Percentiles rank a stretch among this genome's conserved stretches.
Conservation (phyloP, 1,140 invertebrate genomes). For the Zelostemma sp. region DNA sequence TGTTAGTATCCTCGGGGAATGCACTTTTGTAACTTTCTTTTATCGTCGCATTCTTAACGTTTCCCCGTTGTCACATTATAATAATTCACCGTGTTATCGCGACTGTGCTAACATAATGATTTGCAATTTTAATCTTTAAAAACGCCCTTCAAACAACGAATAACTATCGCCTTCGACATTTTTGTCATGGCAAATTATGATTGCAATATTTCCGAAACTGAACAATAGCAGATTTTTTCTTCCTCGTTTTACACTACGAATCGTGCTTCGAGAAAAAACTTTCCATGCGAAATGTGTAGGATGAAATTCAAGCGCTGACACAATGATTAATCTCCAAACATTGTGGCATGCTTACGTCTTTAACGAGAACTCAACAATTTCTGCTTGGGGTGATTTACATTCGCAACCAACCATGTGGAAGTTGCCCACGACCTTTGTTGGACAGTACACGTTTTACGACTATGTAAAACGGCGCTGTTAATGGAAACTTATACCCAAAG, state of each 20-base stretch:
- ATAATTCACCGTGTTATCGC: slow-evolving; percentile 1
- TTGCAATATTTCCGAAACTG: too few relatives aligned
- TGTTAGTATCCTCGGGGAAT: slow-evolving; percentile 3
- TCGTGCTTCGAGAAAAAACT: too few relatives aligned
- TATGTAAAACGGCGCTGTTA: background rate
- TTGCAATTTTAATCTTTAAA: background rate
- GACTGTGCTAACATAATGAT: slow-evolving; percentile 4
- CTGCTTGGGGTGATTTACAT: slow-evolving; percentile 13
- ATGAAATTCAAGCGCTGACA: background rate
- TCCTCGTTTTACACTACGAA: too few relatives aligned
- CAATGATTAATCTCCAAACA: slow-evolving; percentile 17
- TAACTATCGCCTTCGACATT: background rate
- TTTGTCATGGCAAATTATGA: background rate
- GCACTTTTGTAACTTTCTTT: slow-evolving; percentile 10
- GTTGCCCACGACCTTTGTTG: slow-evolving; percentile 7
- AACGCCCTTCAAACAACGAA: background rate
- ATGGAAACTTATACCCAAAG: background rate
- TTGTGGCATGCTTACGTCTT: slow-evolving; percentile 3
- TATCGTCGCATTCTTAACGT: slow-evolving; percentile 1
- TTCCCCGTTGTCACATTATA: slow-evolving; percentile 10
- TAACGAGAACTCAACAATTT: slow-evolving; percentile 22
- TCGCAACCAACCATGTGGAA: slow-evolving; percentile 5
- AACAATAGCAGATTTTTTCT: too few relatives aligned
- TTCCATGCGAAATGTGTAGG: too few relatives aligned
- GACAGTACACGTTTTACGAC: slow-evolving; percentile 3